Percentiles rank a stretch among this genome's conserved stretches.
phyloP scores from a whole-genome alignment of 2,797 vertebrate genomes.

The Karalla daura region DNA sequence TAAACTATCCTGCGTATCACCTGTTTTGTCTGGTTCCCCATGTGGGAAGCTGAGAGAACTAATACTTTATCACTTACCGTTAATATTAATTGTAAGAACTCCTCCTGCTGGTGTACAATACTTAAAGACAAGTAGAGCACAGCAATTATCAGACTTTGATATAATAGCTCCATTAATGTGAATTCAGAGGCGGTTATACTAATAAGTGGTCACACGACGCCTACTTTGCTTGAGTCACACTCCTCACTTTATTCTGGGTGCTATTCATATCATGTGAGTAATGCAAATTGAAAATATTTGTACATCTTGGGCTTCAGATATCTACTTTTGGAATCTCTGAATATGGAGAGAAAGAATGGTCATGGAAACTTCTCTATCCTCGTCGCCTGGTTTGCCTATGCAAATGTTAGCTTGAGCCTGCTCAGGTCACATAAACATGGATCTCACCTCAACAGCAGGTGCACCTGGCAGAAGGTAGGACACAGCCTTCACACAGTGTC shows the following conservation, averaged over 20 bases:
- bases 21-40: no score
- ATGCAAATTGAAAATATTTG: slow-evolving; percentile 8
- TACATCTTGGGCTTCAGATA: background rate
- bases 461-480: slow-evolving; percentile 82
- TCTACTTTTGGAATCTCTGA: background rate
- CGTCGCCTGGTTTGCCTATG: slow-evolving; percentile 53
- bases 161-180: no score
- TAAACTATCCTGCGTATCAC: no score
- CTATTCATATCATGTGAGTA: slow-evolving; percentile 6
- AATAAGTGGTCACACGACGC: no score
- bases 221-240: no score
- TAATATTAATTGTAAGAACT: no score
- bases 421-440: slow-evolving; percentile 75
- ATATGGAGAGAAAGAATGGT: background rate
- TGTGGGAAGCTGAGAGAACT: no score
- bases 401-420: slow-evolving; percentile 52
- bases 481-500: background rate
- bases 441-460: slow-evolving; percentile 77
- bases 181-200: no score
- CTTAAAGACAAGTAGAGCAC: no score
- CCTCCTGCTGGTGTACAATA: no score
- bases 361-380: background rate
- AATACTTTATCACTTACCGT: no score
- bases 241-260: background rate
- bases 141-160: no score